Percentiles rank a stretch among this genome's conserved stretches.
phyloP scores from a whole-genome alignment of 1,140 invertebrate species.

The Caerostris extrusa region DNA sequence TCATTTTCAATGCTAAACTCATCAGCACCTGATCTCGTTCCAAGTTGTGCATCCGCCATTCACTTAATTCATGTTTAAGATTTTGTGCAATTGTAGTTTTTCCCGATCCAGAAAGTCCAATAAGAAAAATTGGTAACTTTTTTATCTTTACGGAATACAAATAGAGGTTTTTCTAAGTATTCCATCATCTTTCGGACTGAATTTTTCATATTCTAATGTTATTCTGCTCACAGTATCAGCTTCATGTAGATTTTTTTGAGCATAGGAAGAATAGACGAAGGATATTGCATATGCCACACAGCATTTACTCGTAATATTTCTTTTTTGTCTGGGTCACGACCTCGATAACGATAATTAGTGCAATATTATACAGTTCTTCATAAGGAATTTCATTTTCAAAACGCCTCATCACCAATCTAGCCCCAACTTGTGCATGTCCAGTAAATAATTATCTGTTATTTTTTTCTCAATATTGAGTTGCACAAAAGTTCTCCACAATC shows the following conservation, averaged over 20 bases:
- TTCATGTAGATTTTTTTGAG: not conserved
- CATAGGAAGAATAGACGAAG: not conserved
- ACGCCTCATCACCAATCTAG: not conserved
- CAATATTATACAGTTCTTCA: not conserved
- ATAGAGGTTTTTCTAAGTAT: not conserved
- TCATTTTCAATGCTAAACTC: not conserved
- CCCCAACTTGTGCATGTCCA: not conserved
- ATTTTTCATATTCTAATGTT: not conserved
- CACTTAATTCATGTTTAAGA: not conserved
- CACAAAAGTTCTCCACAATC: not conserved
- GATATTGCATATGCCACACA: not conserved
- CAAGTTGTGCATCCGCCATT: not conserved
- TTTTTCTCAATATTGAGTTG: too few species aligned
- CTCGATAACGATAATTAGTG: not conserved
- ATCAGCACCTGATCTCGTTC: not conserved
- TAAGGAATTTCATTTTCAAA: not conserved
- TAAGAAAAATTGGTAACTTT: not conserved
- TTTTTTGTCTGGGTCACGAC: too few species aligned
- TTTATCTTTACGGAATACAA: not conserved
- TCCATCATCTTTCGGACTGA: not conserved
- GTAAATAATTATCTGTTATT: not conserved
- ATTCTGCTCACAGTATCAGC: not conserved
- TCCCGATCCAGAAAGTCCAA: not conserved
- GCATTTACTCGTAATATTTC: not conserved
- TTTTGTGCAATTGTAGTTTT: not conserved